Base-by-base conservation (phyloP, 1,140 invertebrate species). In the Notospermus geniculatus region DNA sequence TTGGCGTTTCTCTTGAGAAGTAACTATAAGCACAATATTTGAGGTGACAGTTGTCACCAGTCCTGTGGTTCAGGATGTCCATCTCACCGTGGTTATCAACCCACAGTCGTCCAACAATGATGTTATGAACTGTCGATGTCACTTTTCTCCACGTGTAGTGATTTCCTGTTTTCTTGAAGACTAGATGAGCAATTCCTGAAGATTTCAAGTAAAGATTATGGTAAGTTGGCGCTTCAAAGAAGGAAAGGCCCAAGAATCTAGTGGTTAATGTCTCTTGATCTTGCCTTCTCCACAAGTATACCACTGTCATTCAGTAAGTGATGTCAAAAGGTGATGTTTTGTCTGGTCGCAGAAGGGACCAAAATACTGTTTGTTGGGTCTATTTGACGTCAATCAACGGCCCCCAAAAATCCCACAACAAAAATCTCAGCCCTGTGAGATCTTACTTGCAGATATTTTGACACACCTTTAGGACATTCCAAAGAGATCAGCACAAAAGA, bases 11-110 rank as follows among this genome's bases (percentile, higher is more conserved):
- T 71, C 93, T 87, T 60, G 93, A 92, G 80, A 99, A 99, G 83
- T 99, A 99, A 53, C 94, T 96, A 81, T 99, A 99, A 11, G 95
- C 92, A 73, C 93, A 89, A 79, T 78, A 83, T 60, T 97, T 99
- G 25, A 99, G 85, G 78, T 94, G 91, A 80, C 95, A 98, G 77
- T 92, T 94, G 73, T 96, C 90, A 55, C 93, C 93, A 45, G 88
- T 87, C 36, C 66, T 75, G 63, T 92, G 88, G 82, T 96, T 95
- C 28, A 87, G 85, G 64, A 98, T 98, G 76, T 97, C 94, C 93
- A 97, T 98, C 76, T 99, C 96, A 32, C 97, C 97, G 77, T 97
- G 93, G 80, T 99, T 94, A 84, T 99, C 97, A 17, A 99, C 93
- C 97, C 97, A 99, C 62, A 99, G 85, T 83, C 95, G 95, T 57